These are phyloP conservation scores for Agrotis exclamationis DNA, from an alignment of 2,888 invertebrate genomes.

Conservation along the genomic window DNA sequence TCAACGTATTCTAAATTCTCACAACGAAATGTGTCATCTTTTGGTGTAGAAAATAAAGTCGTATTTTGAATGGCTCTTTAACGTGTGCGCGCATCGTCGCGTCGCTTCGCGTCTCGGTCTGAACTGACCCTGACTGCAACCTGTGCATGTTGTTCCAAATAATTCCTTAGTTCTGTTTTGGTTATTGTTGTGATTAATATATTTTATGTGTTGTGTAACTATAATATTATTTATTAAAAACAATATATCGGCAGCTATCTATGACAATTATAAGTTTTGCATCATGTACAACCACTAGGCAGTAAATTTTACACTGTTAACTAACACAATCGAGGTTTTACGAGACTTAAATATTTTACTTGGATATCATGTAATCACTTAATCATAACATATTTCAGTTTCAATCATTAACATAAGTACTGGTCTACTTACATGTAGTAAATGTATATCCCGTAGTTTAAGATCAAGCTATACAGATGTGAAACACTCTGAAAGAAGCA, in stretches of 20 bases:
- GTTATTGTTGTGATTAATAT: constrained; percentile 59
- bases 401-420: constrained; percentile 26
- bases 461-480: constrained; percentile 42
- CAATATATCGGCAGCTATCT: constrained; percentile 57
- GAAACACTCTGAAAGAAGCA: constrained; percentile 25
- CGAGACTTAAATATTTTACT: constrained; percentile 31
- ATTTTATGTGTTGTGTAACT: constrained; percentile 54
- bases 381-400: constrained; percentile 24
- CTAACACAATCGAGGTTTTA: constrained; percentile 21
- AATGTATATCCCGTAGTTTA: constrained; percentile 46
- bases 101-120: too few species aligned
- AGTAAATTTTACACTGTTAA: constrained; percentile 28
- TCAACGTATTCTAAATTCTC: too few species aligned
- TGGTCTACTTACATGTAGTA: constrained; percentile 22
- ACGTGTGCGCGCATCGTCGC: too few species aligned
- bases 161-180: constrained; percentile 56
- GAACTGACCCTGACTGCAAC: too few species aligned
- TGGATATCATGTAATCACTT: constrained; percentile 22
- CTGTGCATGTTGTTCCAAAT: constrained; percentile 61
- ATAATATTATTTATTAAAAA: constrained; percentile 57
- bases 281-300: constrained; percentile 27
- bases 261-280: constrained; percentile 43
- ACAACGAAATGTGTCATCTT: too few species aligned
- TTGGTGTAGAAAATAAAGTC: too few species aligned
- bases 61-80: too few species aligned